Percentiles rank a stretch among this genome's conserved stretches.
These are phyloP conservation scores for Nephrotoma guestfalica DNA, from an alignment of 2,888 invertebrate species.

Conservation along the genomic window DNA sequence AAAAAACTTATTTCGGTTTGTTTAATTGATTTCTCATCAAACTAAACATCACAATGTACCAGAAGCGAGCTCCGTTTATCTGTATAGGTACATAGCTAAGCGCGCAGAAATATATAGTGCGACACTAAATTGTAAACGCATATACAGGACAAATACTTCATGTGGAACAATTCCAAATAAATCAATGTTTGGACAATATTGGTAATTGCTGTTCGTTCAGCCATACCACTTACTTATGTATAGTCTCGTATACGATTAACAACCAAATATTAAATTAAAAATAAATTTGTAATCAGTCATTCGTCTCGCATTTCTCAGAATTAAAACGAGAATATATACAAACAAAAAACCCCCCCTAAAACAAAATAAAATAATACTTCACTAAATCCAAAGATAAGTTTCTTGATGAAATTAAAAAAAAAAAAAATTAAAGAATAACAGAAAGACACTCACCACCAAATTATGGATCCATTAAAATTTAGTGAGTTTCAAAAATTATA, in stretches of 20 bases:
- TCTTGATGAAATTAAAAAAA: background rate
- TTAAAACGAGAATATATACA: background rate
- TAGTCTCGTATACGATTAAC: background rate
- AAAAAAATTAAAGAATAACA: background rate
- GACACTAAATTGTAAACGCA: background rate
- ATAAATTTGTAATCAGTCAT: background rate
- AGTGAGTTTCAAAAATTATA: background rate
- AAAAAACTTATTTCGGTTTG: background rate
- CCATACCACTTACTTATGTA: background rate
- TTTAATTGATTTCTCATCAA: slow-evolving; percentile 4
- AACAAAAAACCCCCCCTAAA: background rate
- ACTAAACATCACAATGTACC: background rate
- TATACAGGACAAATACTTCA: background rate
- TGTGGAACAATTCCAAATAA: background rate
- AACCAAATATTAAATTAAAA: background rate
- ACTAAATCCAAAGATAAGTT: background rate
- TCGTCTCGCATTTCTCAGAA: slow-evolving; percentile 1
- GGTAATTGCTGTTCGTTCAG: background rate
- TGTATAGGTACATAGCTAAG: background rate
- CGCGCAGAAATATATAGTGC: background rate
- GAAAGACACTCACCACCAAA: background rate
- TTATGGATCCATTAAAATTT: background rate
- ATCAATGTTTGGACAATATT: background rate
- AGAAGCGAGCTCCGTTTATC: background rate
- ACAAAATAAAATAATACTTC: background rate